A percentile compares a stretch with the other conserved stretches of the same genome.
Evolutionary conservation across 2,888 invertebrate genomes (phyloP).

Genomic region (Drosophila buzzatii): DNA sequence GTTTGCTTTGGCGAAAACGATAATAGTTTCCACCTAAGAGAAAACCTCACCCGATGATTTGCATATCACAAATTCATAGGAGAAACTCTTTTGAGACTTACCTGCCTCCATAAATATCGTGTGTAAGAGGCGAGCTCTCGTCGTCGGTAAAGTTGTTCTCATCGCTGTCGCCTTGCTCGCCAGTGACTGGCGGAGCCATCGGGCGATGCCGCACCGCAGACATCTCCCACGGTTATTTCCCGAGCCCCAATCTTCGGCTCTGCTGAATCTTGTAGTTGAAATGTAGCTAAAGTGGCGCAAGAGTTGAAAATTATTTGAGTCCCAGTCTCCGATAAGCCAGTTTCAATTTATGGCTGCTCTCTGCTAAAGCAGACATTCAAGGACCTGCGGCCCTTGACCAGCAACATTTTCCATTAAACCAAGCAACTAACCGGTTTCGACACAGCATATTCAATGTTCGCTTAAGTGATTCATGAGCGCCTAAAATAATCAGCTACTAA

Average conservation of each 20-base stretch:
- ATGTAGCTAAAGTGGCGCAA: slow-evolving; percentile 40
- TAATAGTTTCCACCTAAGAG: background rate
- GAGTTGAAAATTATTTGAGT: slow-evolving; percentile 43
- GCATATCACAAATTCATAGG: slow-evolving; percentile 43
- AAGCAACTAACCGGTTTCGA: slow-evolving; percentile 54
- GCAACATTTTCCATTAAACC: background rate
- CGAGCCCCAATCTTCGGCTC: slow-evolving; percentile 20
- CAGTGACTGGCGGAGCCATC: slow-evolving; percentile 85
- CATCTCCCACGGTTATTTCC: slow-evolving; percentile 85
- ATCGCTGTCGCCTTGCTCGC: slow-evolving; percentile 87
- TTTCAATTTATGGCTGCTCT: slow-evolving; percentile 50
- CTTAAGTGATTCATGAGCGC: slow-evolving; percentile 1
- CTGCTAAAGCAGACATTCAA: slow-evolving; percentile 38
- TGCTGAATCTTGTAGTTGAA: slow-evolving; percentile 31
- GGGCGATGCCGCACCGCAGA: slow-evolving; percentile 89
- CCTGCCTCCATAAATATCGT: slow-evolving; percentile 96
- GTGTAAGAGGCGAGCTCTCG: slow-evolving; percentile 93
- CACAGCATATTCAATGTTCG: background rate
- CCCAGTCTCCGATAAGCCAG: slow-evolving; percentile 53
- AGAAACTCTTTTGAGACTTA: slow-evolving; percentile 84
- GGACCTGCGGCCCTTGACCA: slow-evolving; percentile 70
- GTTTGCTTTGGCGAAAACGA: slow-evolving; percentile 26
- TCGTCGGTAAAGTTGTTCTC: slow-evolving; percentile 94
- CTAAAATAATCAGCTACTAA: background rate
- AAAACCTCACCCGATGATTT: slow-evolving; percentile 42